Base-by-base conservation (phyloP, 2,113 vertebrate species). In the Nematolebias whitei region DNA sequence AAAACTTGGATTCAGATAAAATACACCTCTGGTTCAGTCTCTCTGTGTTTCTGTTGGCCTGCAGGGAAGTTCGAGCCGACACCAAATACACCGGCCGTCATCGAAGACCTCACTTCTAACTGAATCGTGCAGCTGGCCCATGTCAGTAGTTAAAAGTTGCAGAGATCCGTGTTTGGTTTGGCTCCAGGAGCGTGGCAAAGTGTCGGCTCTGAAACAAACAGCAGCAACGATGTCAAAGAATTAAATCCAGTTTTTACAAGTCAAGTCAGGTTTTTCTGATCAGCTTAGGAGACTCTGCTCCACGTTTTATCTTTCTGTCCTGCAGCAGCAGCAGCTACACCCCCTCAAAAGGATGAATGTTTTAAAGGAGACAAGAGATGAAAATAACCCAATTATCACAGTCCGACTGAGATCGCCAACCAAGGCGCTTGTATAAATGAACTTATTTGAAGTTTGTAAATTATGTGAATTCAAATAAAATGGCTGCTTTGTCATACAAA, bases 61-160 rank as follows among this genome's bases (percentile, higher is more conserved):
- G 2, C 90, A 99, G 97, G 92, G 93, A 93, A 0, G 97, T 99
- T 71, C 90, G 97, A 41, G 90, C 93, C 0, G 96, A 99, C 82
- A 98, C 96, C 0, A 96, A 93, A 73, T 99, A 97, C 90, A 99
- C 95, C 0, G 96, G 92, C 18, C 94, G 96, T 16, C 95, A 96
- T 70, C 93, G 96, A 53, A 95, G 88, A 83, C 94, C 95, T 76
- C 91, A 54, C 71, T 99, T 99, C 71, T 94, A 88, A 85, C 65
- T 55, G 77, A 78, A 61, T 79, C 56, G 65, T 59, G 59, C 76
- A 67, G 65, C 59, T 63, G 49, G n/a, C n/a, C n/a, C n/a, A n/a
- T n/a, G n/a, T n/a, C n/a, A n/a, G n/a, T n/a, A n/a, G n/a, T n/a
- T n/a, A n/a, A n/a, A n/a, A n/a, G n/a, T 49, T 26, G 39, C 19